These are phyloP conservation scores for Drosophila kohkoa DNA, from an alignment of 1,140 invertebrate species.

Conservation along the genomic window DNA sequence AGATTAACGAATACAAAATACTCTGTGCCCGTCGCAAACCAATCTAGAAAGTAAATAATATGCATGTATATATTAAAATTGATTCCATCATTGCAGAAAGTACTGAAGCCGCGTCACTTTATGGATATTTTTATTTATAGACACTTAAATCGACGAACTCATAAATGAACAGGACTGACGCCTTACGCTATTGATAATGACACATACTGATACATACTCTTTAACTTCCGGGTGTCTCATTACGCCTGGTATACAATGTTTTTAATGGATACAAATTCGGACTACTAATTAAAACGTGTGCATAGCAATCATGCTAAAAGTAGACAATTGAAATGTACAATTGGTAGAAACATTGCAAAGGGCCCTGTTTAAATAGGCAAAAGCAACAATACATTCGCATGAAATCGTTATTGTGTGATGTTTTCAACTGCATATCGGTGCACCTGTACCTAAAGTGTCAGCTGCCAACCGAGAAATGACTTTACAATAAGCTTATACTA, in stretches of 20 bases:
- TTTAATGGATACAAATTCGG: background rate
- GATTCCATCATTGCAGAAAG: too few species aligned
- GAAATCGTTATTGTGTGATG: constrained; percentile 17
- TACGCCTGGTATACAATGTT: background rate
- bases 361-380: constrained; percentile 5
- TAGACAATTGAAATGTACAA: constrained; percentile 26
- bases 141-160: too few species aligned
- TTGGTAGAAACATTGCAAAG: constrained; percentile 13
- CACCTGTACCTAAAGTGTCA: constrained; percentile 47
- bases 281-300: constrained; percentile 9
- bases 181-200: too few species aligned
- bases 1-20: too few species aligned
- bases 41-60: too few species aligned
- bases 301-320: constrained; percentile 11
- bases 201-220: too few species aligned
- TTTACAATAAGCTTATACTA: constrained; percentile 30
- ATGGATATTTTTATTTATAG: too few species aligned
- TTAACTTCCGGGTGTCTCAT: too few species aligned
- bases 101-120: too few species aligned
- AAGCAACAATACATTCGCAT: background rate
- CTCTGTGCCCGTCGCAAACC: too few species aligned
- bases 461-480: constrained; percentile 34
- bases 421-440: constrained; percentile 28
- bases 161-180: too few species aligned
- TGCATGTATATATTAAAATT: too few species aligned